A percentile compares a stretch with the other conserved stretches of the same genome.
phyloP scores from a whole-genome alignment of 2,888 invertebrate species.

The Hyalella azteca region DNA sequence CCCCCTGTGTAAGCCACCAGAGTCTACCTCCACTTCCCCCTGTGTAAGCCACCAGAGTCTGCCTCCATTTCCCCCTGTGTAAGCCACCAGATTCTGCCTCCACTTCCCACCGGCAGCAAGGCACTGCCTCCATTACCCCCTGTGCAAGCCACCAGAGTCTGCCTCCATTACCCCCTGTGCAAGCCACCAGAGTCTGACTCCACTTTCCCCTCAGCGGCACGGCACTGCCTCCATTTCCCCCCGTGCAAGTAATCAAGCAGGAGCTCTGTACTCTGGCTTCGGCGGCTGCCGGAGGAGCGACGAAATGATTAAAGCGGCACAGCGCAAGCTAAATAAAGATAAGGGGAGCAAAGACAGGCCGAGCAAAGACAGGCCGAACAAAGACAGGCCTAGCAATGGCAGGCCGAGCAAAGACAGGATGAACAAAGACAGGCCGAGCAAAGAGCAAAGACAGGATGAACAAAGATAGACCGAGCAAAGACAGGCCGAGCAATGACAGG shows the following conservation, averaged over 20 bases:
- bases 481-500: too few relatives aligned
- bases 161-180: background rate
- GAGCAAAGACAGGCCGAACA: too few relatives aligned
- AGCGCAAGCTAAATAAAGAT: constrained; percentile 26
- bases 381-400: too few relatives aligned
- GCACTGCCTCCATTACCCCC: background rate
- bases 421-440: too few relatives aligned
- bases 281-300: constrained; percentile 4
- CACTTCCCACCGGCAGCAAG: too few relatives aligned
- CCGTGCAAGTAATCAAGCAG: constrained; percentile 13
- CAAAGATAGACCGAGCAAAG: too few relatives aligned
- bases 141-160: background rate
- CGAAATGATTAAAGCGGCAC: constrained; percentile 26
- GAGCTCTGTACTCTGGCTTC: background rate
- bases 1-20: background rate
- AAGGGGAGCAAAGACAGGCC: too few relatives aligned
- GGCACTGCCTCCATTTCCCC: background rate
- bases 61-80: background rate
- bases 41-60: background rate
- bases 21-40: background rate
- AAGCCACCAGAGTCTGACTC: background rate
- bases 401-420: too few relatives aligned
- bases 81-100: background rate
- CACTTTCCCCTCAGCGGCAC: background rate
- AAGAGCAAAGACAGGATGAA: too few relatives aligned